Conservation (phyloP, 1,140 invertebrate species). For the Copidosoma floridanum region DNA sequence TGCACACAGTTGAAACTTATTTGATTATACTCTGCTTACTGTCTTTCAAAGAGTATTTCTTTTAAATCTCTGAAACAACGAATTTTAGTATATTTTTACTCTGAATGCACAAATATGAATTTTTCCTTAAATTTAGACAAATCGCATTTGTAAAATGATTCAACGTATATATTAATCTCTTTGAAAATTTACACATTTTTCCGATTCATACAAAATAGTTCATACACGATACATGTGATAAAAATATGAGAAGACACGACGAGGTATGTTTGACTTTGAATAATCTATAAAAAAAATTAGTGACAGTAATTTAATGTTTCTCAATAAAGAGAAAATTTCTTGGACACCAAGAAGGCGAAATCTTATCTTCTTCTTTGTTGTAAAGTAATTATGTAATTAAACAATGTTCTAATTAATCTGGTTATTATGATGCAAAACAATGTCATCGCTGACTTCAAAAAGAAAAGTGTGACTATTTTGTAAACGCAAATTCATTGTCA, state of each 20-base stretch:
- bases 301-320: conserved; percentile 22
- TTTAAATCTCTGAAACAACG: no score
- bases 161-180: conserved; percentile 12
- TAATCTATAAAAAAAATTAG: conserved; percentile 23
- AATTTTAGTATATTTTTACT: background rate
- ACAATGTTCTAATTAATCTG: background rate
- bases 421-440: background rate
- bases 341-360: background rate
- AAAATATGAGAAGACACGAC: background rate
- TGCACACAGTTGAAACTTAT: background rate
- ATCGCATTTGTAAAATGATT: conserved; percentile 8
- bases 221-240: conserved; percentile 27
- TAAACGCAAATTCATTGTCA: background rate
- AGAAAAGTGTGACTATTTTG: conserved; percentile 8
- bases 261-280: conserved; percentile 2
- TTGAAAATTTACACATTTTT: conserved; percentile 18
- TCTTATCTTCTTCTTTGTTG: conserved; percentile 9
- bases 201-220: conserved; percentile 19
- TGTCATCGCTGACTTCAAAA: background rate
- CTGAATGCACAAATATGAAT: no score
- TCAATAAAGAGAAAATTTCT: conserved; percentile 5
- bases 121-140: background rate
- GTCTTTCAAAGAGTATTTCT: no score
- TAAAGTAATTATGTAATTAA: conserved; percentile 15
- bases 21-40: no score